Evolutionary conservation across 2,888 invertebrate species (phyloP).

Genomic region (Aspidiotus rigidus): DNA sequence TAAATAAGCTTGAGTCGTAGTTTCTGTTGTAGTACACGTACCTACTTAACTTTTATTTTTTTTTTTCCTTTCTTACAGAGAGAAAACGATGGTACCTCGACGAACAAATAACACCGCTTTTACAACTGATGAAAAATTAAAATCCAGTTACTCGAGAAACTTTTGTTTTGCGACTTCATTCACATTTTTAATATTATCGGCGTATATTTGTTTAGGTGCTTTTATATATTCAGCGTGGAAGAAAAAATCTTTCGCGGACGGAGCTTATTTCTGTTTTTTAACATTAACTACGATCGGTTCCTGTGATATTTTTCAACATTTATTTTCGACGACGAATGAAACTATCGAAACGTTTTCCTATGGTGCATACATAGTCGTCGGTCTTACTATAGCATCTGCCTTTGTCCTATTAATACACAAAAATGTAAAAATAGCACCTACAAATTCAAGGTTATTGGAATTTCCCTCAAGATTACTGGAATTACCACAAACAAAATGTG

Average conservation of each 20-base stretch:
- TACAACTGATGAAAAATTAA: constrained; percentile 7
- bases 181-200: constrained; percentile 12
- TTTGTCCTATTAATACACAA: constrained; percentile 15
- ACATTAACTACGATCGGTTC: constrained; percentile 30
- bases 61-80: background rate
- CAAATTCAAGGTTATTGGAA: too few relatives aligned
- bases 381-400: constrained; percentile 14
- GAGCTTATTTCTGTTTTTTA: constrained; percentile 30
- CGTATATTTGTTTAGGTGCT: constrained; percentile 22
- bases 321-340: constrained; percentile 13
- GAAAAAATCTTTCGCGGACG: constrained; percentile 27
- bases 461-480: too few relatives aligned
- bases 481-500: too few relatives aligned
- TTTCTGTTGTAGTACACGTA: too few relatives aligned
- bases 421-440: constrained; percentile 9
- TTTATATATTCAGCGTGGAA: constrained; percentile 26
- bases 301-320: constrained; percentile 20
- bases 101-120: too few relatives aligned
- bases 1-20: too few relatives aligned
- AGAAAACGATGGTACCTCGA: too few relatives aligned
- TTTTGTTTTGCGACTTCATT: constrained; percentile 17
- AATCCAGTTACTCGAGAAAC: background rate
- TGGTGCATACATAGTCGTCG: constrained; percentile 11
- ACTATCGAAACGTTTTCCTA: constrained; percentile 11
- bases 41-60: background rate